Conservation (phyloP, 2,113 vertebrate species). For the Taxidea taxus region DNA sequence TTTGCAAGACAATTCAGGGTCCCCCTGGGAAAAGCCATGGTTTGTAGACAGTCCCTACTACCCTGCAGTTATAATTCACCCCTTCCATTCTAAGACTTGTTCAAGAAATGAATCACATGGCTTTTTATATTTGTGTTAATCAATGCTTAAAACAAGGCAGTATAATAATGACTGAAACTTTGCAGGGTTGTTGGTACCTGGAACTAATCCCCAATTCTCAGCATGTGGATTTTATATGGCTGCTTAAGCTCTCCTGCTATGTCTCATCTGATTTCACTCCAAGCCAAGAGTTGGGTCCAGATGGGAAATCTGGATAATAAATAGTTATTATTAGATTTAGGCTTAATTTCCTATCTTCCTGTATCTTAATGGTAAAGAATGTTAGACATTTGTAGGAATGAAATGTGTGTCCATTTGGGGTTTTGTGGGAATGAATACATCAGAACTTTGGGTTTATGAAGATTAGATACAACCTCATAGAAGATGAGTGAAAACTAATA, state of each 20-base stretch:
- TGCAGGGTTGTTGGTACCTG: background rate
- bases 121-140: conserved; percentile 24
- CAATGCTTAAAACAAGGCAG: background rate
- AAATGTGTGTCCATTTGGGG: background rate
- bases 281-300: background rate
- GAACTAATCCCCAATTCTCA: background rate
- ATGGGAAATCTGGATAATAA: background rate
- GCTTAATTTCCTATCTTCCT: conserved; percentile 7
- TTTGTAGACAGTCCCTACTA: background rate
- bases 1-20: background rate
- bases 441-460: background rate
- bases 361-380: background rate
- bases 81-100: background rate
- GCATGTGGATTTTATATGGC: background rate
- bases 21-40: background rate
- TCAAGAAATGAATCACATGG: background rate
- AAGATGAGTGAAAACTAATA: background rate
- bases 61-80: background rate
- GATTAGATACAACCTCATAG: background rate
- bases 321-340: conserved; percentile 4
- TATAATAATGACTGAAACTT: background rate
- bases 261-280: background rate
- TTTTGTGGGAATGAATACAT: background rate
- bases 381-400: background rate
- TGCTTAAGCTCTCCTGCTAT: background rate